Base-by-base conservation (phyloP, 2,797 vertebrate genomes). In the Synaphobranchus kaupii region DNA sequence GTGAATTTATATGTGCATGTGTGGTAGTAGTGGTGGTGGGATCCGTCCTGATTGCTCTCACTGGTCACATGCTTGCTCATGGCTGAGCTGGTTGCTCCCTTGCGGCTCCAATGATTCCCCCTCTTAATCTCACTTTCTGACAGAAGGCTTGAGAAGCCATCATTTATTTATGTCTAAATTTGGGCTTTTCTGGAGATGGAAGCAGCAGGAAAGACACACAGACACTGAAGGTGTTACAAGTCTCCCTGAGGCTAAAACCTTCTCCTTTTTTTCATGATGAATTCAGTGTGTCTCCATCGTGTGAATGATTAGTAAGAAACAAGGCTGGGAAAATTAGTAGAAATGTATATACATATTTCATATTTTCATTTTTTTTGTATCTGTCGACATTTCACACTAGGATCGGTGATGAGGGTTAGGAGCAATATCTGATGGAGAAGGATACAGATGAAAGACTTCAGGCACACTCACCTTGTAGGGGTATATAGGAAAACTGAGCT, bases 41-140 rank as follows among this genome's bases (percentile, higher is more conserved):
- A 13, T 13, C 54, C 54, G 54, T 10, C 54, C 54, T 56, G 12
- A 10, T 56, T 56, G 54, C 10, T 10, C 54, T 56, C 54, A 56
- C 54, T 0, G 54, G 54, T 15, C 54, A 66, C 90, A 88, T 93
- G 94, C 93, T 87, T 92, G 93, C 90, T 91, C 90, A 93, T 93
- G 90, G 92, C 92, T 91, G 91, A 89, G 91, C 91, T 68, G 86
- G 88, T 90, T 92, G 88, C 91, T 90, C 91, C 89, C 89, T 95
- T 86, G 90, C 93, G 95, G 91, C 93, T 92, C 90, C 91, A 93
- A 94, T 94, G 93, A 92, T 90, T 28, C 86, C 92, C 89, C 92
- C 92, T n/a, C 96, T 95, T 96, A 95, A 95, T 96, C 94, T 95
- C 88, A 88, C 90, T 84, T 44, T 93, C 91, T 90, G 92, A 95